Conservation (phyloP, 92 coral and sea anemone species). For the Actinostola sp. region DNA sequence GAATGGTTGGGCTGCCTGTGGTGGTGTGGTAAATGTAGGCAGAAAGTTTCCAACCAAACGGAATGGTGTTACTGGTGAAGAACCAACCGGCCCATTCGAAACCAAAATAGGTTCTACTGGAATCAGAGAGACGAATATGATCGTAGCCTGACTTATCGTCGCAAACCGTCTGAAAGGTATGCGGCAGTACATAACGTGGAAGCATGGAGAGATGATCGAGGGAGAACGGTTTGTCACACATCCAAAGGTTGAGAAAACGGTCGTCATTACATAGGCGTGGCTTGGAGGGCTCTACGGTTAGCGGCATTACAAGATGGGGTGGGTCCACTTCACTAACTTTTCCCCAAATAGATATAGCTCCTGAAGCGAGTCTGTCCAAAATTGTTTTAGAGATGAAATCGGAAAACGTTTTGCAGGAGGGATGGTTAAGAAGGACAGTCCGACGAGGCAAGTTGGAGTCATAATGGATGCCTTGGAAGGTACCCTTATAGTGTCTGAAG, state of each 20-base stretch:
- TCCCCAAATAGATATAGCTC: constrained; percentile 34
- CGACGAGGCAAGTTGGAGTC: constrained; percentile 25
- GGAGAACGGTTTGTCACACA: not conserved
- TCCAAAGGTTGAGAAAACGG: constrained; percentile 8
- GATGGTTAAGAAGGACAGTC: constrained; percentile 32
- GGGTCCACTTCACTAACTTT: constrained; percentile 16
- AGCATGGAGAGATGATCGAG: not conserved
- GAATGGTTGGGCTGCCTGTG: too few species aligned
- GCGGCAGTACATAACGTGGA: not conserved
- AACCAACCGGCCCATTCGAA: constrained; percentile 14
- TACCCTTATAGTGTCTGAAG: constrained; percentile 22
- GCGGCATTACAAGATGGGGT: constrained; percentile 37
- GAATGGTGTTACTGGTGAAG: not conserved
- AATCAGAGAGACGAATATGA: not conserved
- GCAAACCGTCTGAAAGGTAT: not conserved
- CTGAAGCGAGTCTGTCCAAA: constrained; percentile 24
- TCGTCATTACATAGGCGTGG: constrained; percentile 11
- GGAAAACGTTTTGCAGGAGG: constrained; percentile 39
- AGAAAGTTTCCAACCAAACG: constrained; percentile 10
- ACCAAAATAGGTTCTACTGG: not conserved
- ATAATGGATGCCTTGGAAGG: constrained; percentile 29
- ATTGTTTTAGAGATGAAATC: constrained; percentile 32
- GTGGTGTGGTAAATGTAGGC: constrained; percentile 14
- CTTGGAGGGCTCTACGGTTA: constrained; percentile 28
- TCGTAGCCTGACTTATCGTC: constrained; percentile 12